These are phyloP conservation scores for Mamestra configurata DNA, from an alignment of 1,140 invertebrate genomes.

Conservation along the genomic window DNA sequence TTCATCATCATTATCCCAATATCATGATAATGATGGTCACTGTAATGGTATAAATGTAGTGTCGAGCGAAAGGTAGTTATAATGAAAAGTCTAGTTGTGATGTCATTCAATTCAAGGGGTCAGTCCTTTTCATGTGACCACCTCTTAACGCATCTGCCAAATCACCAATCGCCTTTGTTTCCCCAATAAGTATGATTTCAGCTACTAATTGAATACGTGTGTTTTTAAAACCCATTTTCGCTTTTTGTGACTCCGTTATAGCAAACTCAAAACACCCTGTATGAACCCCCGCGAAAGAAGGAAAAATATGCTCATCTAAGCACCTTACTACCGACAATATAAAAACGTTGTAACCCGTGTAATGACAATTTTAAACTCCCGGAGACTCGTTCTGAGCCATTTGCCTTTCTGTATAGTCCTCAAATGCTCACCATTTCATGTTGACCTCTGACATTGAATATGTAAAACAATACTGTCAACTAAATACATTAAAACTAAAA, in stretches of 20 bases:
- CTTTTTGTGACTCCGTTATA: not conserved
- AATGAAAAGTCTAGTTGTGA: too few species aligned
- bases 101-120: too few species aligned
- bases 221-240: not conserved
- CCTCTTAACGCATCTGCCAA: too few species aligned
- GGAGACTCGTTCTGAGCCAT: slow-evolving; percentile 72
- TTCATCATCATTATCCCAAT: too few species aligned
- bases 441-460: slow-evolving; percentile 45
- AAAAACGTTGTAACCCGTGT: slow-evolving; percentile 79
- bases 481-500: not conserved
- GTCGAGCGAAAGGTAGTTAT: too few species aligned
- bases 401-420: slow-evolving; percentile 77
- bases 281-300: slow-evolving; percentile 57
- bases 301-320: slow-evolving; percentile 69
- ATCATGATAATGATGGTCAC: too few species aligned
- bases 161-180: too few species aligned
- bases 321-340: slow-evolving; percentile 68
- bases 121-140: too few species aligned
- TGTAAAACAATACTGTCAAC: not conserved
- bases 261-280: slow-evolving; percentile 55
- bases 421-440: slow-evolving; percentile 46
- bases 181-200: too few species aligned
- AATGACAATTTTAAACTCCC: slow-evolving; percentile 78
- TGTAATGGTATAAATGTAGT: too few species aligned
- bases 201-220: not conserved